These are phyloP conservation scores for Ploceus nigricollis DNA, from an alignment of 2,113 vertebrate genomes.

Conservation along the genomic window DNA sequence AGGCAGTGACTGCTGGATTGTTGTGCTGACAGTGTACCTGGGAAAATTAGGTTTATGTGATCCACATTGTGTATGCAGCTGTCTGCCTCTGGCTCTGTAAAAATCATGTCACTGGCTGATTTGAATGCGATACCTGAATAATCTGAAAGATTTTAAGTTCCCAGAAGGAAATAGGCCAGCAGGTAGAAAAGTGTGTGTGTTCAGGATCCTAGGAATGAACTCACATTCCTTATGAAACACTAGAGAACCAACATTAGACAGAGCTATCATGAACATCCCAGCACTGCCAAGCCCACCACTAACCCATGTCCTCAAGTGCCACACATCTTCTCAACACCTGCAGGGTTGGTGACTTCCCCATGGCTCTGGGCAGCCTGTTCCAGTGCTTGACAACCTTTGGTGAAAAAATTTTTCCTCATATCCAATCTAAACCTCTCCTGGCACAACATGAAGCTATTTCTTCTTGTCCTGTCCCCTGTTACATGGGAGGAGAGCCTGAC, in stretches of 20 bases:
- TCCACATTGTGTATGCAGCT: rapidly evolving
- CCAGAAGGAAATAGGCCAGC: background rate
- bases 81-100: background rate
- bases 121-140: background rate
- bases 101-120: background rate
- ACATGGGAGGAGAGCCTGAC: rapidly evolving
- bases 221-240: background rate
- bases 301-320: background rate
- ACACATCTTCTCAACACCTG: background rate
- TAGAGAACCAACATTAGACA: background rate
- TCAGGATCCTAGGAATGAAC: background rate
- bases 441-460: background rate
- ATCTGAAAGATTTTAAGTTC: background rate
- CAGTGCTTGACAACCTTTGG: background rate
- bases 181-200: background rate
- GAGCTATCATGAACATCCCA: background rate
- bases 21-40: background rate
- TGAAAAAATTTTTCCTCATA: background rate
- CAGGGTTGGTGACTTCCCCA: background rate
- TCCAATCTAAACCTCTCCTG: background rate
- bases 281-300: background rate
- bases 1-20: background rate
- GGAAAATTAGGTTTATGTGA: background rate
- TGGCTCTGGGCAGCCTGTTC: background rate
- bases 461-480: background rate